A percentile compares a stretch with the other conserved stretches of the same genome.
Conservation (phyloP, 2,113 vertebrate species). For the Nettapus auritus region DNA sequence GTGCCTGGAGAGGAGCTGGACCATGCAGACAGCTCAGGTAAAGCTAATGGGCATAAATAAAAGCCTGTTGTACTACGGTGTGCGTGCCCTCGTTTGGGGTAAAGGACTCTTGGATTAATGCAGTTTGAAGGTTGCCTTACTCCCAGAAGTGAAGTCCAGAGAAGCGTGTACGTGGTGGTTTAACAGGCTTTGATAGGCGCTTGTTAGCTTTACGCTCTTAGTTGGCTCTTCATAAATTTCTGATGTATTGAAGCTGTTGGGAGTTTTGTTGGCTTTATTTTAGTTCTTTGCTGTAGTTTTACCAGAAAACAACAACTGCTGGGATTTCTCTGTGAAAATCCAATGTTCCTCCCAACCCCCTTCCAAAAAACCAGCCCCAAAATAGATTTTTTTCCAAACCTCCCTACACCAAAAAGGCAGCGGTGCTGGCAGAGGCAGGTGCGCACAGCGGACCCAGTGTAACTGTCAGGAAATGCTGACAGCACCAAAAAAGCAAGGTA, state of each 20-base stretch:
- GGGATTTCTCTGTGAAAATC: background rate
- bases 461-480: constrained; percentile 21
- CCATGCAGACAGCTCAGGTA: background rate
- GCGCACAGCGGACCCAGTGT: background rate
- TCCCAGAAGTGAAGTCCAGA: background rate
- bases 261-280: background rate
- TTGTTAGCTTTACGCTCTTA: constrained; percentile 57
- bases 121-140: constrained; percentile 40
- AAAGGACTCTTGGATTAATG: constrained; percentile 39
- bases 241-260: constrained; percentile 32
- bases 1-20: background rate
- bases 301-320: background rate
- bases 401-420: background rate
- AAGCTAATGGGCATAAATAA: constrained; percentile 26
- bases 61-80: background rate
- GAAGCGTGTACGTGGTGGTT: background rate
- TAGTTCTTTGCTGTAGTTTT: constrained; percentile 12
- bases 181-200: constrained; percentile 21
- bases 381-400: background rate
- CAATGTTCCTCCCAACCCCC: background rate
- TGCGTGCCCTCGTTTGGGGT: background rate
- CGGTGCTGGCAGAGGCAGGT: background rate
- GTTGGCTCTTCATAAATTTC: constrained; percentile 51
- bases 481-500: background rate
- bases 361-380: background rate